Evolutionary conservation across 2,797 vertebrate genomes (phyloP).

Genomic region (Parauchenoglanis punctatus): DNA sequence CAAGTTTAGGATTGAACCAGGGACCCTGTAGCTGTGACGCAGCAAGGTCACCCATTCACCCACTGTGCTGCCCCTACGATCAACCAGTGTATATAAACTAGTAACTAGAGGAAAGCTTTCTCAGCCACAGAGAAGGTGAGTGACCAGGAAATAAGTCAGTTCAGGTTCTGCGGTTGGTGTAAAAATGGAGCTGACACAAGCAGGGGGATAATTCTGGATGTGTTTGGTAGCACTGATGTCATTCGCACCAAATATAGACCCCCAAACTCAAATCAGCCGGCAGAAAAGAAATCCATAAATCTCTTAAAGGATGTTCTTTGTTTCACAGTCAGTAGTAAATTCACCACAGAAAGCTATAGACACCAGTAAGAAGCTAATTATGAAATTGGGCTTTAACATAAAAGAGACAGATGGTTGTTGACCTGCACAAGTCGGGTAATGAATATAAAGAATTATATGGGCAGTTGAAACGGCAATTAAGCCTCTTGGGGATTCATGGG

Average conservation of each 20-base stretch:
- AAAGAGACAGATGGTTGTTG: constrained; percentile 24
- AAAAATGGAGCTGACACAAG: not conserved
- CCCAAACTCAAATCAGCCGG: not conserved
- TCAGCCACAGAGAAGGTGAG: not conserved
- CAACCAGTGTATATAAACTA: not conserved
- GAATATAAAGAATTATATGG: constrained; percentile 24
- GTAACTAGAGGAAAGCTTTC: not conserved
- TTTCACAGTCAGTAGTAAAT: not conserved
- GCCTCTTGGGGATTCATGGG: constrained; percentile 6
- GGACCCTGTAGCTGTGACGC: not conserved
- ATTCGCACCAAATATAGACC: not conserved
- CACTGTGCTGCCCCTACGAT: not conserved
- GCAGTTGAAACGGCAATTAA: constrained; percentile 15
- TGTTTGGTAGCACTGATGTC: not conserved
- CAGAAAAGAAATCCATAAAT: not conserved
- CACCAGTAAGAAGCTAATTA: constrained; percentile 2
- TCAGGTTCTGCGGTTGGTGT: no score
- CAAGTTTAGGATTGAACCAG: not conserved
- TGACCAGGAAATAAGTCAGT: not conserved
- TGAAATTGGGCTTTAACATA: constrained; percentile 4
- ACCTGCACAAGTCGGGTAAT: constrained; percentile 18
- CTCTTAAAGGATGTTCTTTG: not conserved
- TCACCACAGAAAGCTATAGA: not conserved
- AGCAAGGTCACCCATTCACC: not conserved
- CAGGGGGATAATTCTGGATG: not conserved